Percentiles rank a stretch among this genome's conserved stretches.
Conservation (phyloP, 53 echinoderm and acorn worm species). For the Stichopus horrens region DNA sequence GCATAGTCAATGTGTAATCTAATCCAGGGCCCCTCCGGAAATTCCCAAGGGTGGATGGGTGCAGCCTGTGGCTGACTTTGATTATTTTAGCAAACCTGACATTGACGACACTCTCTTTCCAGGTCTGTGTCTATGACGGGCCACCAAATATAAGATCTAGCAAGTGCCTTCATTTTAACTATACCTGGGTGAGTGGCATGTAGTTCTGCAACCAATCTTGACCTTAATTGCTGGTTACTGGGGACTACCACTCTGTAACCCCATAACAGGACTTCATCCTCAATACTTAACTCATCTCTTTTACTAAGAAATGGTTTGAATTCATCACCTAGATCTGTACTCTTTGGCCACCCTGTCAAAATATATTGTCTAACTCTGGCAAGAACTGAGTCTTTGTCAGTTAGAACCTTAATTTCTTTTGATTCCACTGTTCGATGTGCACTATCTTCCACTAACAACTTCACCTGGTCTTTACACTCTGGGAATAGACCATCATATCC, state of each 20-base stretch:
- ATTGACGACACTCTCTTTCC: conserved; percentile 5
- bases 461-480: background rate
- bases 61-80: conserved; percentile 45
- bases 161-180: conserved; percentile 64
- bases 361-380: conserved; percentile 4
- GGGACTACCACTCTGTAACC: conserved; percentile 50
- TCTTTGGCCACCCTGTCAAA: conserved; percentile 23
- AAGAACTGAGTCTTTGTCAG: conserved; percentile 26
- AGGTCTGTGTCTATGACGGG: conserved; percentile 54
- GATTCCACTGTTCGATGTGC: conserved; percentile 6
- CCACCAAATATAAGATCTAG: conserved; percentile 67
- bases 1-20: conserved; percentile 48
- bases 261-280: conserved; percentile 35
- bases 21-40: conserved; percentile 44
- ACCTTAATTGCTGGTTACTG: background rate
- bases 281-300: conserved; percentile 32
- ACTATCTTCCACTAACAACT: background rate
- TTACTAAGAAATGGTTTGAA: conserved; percentile 17
- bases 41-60: conserved; percentile 53
- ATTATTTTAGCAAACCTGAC: conserved; percentile 40
- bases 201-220: conserved; percentile 27
- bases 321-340: conserved; percentile 10
- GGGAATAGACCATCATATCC: background rate
- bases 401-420: background rate
- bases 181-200: conserved; percentile 61